These are phyloP conservation scores for Caracal caracal DNA, from an alignment of 2,113 vertebrate genomes.

Conservation along the genomic window DNA sequence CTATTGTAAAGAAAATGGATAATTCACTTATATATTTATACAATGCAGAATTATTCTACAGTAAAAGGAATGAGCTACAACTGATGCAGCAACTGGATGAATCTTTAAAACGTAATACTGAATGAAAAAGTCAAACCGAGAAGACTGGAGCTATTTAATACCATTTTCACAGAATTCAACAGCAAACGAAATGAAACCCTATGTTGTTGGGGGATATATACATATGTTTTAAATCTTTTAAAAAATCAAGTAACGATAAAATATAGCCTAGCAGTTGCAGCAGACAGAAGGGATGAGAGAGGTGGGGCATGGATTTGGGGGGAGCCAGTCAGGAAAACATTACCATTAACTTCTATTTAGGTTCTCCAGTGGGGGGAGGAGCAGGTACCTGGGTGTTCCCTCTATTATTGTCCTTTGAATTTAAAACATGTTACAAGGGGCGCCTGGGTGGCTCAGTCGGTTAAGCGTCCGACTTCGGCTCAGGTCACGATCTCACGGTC, in stretches of 20 bases:
- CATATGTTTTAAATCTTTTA: neutral
- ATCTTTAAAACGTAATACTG: neutral
- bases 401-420: constrained; percentile 27
- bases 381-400: neutral
- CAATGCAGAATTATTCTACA: neutral
- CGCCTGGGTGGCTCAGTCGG: too few species aligned
- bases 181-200: neutral
- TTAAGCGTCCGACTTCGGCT: too few species aligned
- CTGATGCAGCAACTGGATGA: neutral
- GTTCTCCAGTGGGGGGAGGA: neutral
- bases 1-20: neutral
- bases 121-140: neutral
- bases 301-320: too few species aligned
- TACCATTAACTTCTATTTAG: neutral
- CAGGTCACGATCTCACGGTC: too few species aligned
- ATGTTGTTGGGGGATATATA: neutral
- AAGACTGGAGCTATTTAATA: neutral
- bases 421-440: neutral
- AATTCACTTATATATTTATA: neutral
- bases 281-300: neutral
- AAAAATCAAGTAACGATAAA: neutral
- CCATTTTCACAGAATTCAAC: neutral
- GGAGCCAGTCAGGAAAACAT: neutral
- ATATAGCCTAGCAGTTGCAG: neutral
- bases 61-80: neutral